Evolutionary conservation across 1,140 invertebrate species (phyloP).

Genomic region (Yoshiicerus persimilis): DNA sequence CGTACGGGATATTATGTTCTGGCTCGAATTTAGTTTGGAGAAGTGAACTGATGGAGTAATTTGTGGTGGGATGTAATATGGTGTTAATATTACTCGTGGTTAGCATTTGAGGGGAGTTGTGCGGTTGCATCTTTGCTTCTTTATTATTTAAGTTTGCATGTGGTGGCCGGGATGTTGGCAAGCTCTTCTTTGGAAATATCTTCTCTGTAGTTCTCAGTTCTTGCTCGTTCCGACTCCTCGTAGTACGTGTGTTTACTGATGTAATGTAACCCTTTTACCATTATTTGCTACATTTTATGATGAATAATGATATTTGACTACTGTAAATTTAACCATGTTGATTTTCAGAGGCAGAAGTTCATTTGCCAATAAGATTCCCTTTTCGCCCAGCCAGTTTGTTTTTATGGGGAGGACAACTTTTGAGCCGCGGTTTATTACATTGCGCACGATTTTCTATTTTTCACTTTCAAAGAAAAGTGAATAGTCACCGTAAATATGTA

Average conservation of each 20-base stretch:
- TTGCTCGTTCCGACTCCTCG: not conserved
- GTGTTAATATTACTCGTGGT: slow-evolving; percentile 12
- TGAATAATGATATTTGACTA: slow-evolving; percentile 18
- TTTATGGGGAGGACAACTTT: slow-evolving; percentile 1
- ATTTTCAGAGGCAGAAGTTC: not conserved
- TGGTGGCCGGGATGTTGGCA: not conserved
- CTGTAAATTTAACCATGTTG: slow-evolving; percentile 9
- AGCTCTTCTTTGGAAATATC: not conserved
- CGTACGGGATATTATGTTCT: not conserved
- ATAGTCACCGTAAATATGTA: not conserved
- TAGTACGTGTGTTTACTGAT: not conserved
- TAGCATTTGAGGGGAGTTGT: slow-evolving; percentile 12
- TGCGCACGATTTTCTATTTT: not conserved
- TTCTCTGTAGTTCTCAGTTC: not conserved
- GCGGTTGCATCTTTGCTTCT: slow-evolving; percentile 18
- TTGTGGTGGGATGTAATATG: slow-evolving; percentile 19
- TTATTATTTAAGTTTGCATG: slow-evolving; percentile 23
- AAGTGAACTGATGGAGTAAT: slow-evolving; percentile 20
- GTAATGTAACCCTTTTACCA: not conserved
- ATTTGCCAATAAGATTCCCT: not conserved
- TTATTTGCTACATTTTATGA: slow-evolving; percentile 2
- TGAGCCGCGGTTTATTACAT: not conserved
- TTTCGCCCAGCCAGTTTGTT: not conserved
- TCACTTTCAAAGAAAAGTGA: not conserved
- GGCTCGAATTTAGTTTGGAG: not conserved